phyloP scores from a whole-genome alignment of 2,797 vertebrate species.

The Gymnodraco acuticeps region DNA sequence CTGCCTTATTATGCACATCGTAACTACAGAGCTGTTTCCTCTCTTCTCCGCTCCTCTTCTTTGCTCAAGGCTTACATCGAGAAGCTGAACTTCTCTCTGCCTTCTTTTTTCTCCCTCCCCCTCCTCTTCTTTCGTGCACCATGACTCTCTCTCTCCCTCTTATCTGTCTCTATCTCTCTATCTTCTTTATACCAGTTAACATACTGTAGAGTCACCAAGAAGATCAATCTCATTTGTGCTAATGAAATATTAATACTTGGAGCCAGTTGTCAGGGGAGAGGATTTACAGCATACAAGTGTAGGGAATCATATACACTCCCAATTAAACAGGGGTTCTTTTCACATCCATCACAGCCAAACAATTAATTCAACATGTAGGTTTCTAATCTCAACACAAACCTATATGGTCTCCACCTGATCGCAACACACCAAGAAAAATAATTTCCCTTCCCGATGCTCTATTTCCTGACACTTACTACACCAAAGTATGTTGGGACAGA shows the following conservation, averaged over 20 bases:
- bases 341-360: conserved; percentile 29
- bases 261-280: conserved; percentile 61
- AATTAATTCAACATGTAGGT: conserved; percentile 24
- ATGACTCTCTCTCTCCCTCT: conserved; percentile 46
- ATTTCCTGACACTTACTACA: conserved; percentile 32
- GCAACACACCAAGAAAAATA: conserved; percentile 21
- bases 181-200: conserved; percentile 47
- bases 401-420: conserved; percentile 23
- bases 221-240: conserved; percentile 81
- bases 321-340: conserved; percentile 21
- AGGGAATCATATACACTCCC: conserved; percentile 54
- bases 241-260: conserved; percentile 79
- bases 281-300: conserved; percentile 43
- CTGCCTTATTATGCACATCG: conserved; percentile 76
- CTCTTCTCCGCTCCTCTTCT: conserved; percentile 59
- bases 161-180: conserved; percentile 35
- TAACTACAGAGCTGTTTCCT: conserved; percentile 56
- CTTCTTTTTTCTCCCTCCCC: conserved; percentile 9
- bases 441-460: conserved; percentile 7
- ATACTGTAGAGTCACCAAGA: conserved; percentile 65
- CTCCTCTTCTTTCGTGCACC: conserved; percentile 42
- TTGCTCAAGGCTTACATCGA: conserved; percentile 67
- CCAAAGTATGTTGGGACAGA: conserved; percentile 43
- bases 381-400: conserved; percentile 5
- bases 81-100: conserved; percentile 58